These are phyloP conservation scores for Aphidoletes aphidimyza DNA, from an alignment of 2,888 invertebrate genomes.

Conservation along the genomic window DNA sequence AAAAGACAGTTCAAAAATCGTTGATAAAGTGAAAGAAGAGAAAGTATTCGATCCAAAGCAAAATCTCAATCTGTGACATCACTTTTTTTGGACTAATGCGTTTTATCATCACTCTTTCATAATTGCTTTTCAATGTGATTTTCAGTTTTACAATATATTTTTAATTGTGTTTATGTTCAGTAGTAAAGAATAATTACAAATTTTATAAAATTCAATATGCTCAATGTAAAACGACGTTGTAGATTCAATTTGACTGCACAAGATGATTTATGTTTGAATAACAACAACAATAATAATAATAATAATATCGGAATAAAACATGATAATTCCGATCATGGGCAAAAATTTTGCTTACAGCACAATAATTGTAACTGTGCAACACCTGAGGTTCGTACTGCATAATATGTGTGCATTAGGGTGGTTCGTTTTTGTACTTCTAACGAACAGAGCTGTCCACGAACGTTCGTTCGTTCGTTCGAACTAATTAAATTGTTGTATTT, in stretches of 20 bases:
- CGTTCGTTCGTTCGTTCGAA: no score
- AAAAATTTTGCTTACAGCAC: conserved; percentile 8
- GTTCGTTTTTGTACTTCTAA: no score
- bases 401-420: no score
- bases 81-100: neutral
- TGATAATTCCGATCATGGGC: neutral
- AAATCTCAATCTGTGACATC: neutral
- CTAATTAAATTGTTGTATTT: no score
- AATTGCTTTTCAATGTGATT: no score
- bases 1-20: neutral
- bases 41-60: neutral
- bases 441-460: no score
- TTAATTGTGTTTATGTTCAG: neutral
- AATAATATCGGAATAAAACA: neutral
- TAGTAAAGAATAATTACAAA: neutral
- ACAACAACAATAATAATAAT: neutral
- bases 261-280: neutral
- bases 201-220: neutral
- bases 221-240: conserved; percentile 20
- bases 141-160: neutral
- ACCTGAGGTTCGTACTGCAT: conserved; percentile 9
- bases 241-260: neutral
- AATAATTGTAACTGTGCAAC: conserved; percentile 35
- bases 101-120: neutral
- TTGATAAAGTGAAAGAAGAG: conserved; percentile 28